Evolutionary conservation across 1,140 invertebrate species (phyloP).

Genomic region (Drosophila ironensis): DNA sequence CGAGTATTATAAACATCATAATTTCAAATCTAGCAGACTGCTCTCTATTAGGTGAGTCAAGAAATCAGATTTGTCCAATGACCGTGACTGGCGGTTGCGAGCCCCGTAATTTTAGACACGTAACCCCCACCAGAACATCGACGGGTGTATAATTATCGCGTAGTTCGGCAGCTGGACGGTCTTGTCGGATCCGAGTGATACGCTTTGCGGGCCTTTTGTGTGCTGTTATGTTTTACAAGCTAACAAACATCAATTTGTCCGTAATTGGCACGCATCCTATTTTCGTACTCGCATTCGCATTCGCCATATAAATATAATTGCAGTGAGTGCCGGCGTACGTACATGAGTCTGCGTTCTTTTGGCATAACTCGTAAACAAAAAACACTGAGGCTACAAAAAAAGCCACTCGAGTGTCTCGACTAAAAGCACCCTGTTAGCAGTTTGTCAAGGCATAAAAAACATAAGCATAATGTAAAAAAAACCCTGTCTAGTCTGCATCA

Average conservation of each 20-base stretch:
- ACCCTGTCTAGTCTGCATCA: too few species aligned
- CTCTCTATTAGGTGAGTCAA: background rate
- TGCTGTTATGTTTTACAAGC: conserved; percentile 61
- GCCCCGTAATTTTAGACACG: conserved; percentile 53
- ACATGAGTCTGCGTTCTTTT: conserved; percentile 41
- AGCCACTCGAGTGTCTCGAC: too few species aligned
- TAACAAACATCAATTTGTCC: conserved; percentile 61
- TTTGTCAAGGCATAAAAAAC: too few species aligned
- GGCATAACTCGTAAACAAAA: conserved; percentile 40
- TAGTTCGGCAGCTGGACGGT: conserved; percentile 33
- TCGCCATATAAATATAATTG: too few species aligned
- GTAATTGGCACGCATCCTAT: conserved; percentile 70
- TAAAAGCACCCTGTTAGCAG: too few species aligned
- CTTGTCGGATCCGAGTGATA: conserved; percentile 22
- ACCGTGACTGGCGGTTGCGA: conserved; percentile 48
- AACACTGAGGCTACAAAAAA: conserved; percentile 3
- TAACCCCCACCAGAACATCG: conserved; percentile 18
- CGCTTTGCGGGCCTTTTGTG: conserved; percentile 67
- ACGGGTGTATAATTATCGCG: conserved; percentile 57
- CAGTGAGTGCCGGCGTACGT: conserved; percentile 11
- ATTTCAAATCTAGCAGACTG: too few species aligned
- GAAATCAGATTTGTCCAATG: conserved; percentile 34
- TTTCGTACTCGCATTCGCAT: conserved; percentile 33
- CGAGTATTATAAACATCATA: too few species aligned
- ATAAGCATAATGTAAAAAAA: too few species aligned